Base-by-base conservation (phyloP, 1,140 invertebrate genomes). In the Gerris buenoi region DNA sequence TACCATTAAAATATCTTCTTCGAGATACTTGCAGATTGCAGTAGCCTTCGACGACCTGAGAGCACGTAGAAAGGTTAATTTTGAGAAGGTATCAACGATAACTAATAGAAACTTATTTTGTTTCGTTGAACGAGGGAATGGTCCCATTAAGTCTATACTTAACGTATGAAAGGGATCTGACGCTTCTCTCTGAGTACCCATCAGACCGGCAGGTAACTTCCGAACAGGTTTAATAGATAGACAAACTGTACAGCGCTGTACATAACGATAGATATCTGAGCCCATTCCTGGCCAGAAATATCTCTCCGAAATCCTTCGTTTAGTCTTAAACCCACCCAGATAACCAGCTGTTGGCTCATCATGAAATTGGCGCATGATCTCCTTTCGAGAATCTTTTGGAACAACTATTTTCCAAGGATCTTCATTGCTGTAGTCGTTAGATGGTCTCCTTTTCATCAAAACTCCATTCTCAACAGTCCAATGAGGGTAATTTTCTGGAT, bases 21-120 rank as follows among this genome's bases (percentile, higher is more conserved):
- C n/a, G n/a, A n/a, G n/a, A n/a, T n/a, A n/a, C n/a, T n/a, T n/a
- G n/a, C n/a, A n/a, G n/a, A n/a, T n/a, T n/a, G n/a, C n/a, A n/a
- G n/a, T n/a, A n/a, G n/a, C n/a, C n/a, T n/a, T n/a, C n/a, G n/a
- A n/a, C n/a, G n/a, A n/a, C n/a, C n/a, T n/a, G 69, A 77, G 25
- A 0, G 76, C 27, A 27, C 73, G 73, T 10, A 76, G 27, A 63
- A 77, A 74, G 1, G 77, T 71, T 58, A 72, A 78, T 61, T 77
- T 77, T 0, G 74, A 74, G 63, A 79, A 77, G 25, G 75, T 71
- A 64, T 78, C 77, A 0, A 71, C 74, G 1, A 76, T 67, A 0
- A 79, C 77, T 1, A 79, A 61, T n/a, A n/a, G n/a, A n/a, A n/a
- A n/a, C n/a, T n/a, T n/a, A n/a, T n/a, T n/a, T n/a, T n/a, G n/a